Base-by-base conservation (phyloP, 2,888 invertebrate species). In the Rhimphoctona megacephalus region DNA sequence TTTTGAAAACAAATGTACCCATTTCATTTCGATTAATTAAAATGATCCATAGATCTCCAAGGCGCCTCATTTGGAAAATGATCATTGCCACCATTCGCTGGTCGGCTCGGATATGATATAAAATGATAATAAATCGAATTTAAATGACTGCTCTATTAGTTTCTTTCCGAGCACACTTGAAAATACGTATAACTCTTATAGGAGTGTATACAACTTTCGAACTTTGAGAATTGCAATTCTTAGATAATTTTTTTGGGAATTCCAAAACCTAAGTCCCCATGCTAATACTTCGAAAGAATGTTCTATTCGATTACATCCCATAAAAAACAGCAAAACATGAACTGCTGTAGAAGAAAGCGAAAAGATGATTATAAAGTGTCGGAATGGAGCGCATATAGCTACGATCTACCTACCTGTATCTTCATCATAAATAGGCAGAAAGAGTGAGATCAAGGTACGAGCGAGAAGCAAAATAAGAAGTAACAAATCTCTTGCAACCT, bases 401-500 rank as follows among this genome's bases (percentile, higher is more conserved):
- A 87, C 88, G 80, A 84, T 74, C 89, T 69, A 79, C 87, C 79
- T 85, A 86, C 88, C 83, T 81, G 85, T 85, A 79, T 33, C 76
- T 79, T 30, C 14, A 17, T 61, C 73, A 49, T 43, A 25, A 67
- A 69, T 17, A 61, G 69, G 57, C 81, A 74, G 49, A 78, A 46
- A 49, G 66, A 86, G 49, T 66, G 72, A 39, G 67, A 86, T 67
- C 69, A 74, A 70, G 83, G 66, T n/a, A 77, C 43, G 74, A 78
- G 74, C 30, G 57, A 74, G 64, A 79, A 61, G 69, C 11, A 70
- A 77, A 79, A 73, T 69, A 70, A 78, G 61, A 72, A 86, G 46
- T 84, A 90, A 89, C 87, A 64, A 70, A 82, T 76, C 70, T 73
- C 67, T 79, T 85, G 86, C 87, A 89, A 79, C 85, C 87, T 85